Percentiles rank a stretch among this genome's conserved stretches.
phyloP scores from a whole-genome alignment of 2,113 vertebrate species.

The Pollachius pollachius region DNA sequence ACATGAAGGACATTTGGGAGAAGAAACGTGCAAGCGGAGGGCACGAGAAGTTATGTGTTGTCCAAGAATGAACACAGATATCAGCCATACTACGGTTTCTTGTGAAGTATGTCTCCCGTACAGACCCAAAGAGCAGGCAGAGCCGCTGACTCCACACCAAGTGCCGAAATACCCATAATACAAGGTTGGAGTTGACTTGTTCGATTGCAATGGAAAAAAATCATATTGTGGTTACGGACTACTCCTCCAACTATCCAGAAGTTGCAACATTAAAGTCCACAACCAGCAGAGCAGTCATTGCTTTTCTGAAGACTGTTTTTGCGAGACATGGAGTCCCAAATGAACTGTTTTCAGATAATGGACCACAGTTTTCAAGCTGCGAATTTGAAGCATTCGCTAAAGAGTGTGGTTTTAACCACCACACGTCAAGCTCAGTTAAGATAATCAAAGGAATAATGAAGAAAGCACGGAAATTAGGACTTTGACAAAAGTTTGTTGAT shows the following conservation, averaged over 20 bases:
- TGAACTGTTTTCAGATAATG: too few relatives aligned
- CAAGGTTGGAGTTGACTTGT: slow-evolving; percentile 7
- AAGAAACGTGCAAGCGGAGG: too few relatives aligned
- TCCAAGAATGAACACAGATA: too few relatives aligned
- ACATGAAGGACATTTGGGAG: too few relatives aligned
- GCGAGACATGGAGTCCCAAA: too few relatives aligned
- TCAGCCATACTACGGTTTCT: too few relatives aligned
- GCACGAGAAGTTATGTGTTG: too few relatives aligned
- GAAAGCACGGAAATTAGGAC: background rate
- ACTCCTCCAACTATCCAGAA: background rate
- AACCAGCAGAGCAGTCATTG: background rate
- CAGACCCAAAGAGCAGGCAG: too few relatives aligned
- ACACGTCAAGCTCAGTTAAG: slow-evolving; percentile 21
- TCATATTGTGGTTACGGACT: background rate
- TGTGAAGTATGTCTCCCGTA: too few relatives aligned
- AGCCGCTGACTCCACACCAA: too few relatives aligned
- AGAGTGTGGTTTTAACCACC: slow-evolving; percentile 27
- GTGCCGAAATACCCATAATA: slow-evolving; percentile 7
- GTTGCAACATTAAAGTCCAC: background rate
- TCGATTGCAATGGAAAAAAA: background rate
- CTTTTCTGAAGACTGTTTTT: too few relatives aligned
- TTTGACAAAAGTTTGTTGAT: background rate
- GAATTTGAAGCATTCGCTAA: slow-evolving; percentile 24
- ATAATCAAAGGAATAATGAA: slow-evolving; percentile 6
- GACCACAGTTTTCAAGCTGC: background rate